Percentiles rank a stretch among this genome's conserved stretches.
These are phyloP conservation scores for Palythoa heliodiscus DNA, from an alignment of 92 coral and sea anemone species.

Conservation along the genomic window DNA sequence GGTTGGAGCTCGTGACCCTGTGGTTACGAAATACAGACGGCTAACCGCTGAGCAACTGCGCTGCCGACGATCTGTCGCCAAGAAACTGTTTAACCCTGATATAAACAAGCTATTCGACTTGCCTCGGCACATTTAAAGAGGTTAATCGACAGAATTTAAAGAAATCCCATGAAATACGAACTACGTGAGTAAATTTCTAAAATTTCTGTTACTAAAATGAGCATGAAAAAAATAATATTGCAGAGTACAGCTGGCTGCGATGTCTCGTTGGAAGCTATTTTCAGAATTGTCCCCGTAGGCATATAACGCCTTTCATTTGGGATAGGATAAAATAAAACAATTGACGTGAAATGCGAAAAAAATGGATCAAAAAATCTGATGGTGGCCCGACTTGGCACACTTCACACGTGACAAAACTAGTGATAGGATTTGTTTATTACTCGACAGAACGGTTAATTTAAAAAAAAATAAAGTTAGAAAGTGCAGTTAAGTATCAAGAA, in stretches of 20 bases:
- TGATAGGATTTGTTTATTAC: background rate
- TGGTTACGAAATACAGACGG: too few relatives aligned
- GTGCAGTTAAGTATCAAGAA: background rate
- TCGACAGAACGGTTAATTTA: background rate
- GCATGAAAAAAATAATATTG: background rate
- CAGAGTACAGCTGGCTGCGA: too few relatives aligned
- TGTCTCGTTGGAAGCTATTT: too few relatives aligned
- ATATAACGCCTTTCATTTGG: background rate
- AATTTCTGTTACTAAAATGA: background rate
- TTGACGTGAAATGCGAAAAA: background rate
- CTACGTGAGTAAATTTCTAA: background rate
- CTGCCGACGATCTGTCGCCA: background rate
- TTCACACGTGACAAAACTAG: background rate
- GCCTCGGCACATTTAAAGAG: background rate
- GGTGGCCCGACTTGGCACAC: background rate
- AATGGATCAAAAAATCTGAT: background rate
- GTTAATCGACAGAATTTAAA: background rate
- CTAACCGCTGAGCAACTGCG: background rate
- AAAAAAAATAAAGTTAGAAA: background rate
- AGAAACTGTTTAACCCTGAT: background rate
- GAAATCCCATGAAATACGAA: background rate
- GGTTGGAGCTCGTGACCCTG: too few relatives aligned
- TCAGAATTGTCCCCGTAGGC: background rate
- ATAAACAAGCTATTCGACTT: background rate
- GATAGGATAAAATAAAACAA: background rate